Percentiles rank a stretch among this genome's conserved stretches.
Conservation (phyloP, 1,140 invertebrate genomes). For the Pygmarrhopalites habei region DNA sequence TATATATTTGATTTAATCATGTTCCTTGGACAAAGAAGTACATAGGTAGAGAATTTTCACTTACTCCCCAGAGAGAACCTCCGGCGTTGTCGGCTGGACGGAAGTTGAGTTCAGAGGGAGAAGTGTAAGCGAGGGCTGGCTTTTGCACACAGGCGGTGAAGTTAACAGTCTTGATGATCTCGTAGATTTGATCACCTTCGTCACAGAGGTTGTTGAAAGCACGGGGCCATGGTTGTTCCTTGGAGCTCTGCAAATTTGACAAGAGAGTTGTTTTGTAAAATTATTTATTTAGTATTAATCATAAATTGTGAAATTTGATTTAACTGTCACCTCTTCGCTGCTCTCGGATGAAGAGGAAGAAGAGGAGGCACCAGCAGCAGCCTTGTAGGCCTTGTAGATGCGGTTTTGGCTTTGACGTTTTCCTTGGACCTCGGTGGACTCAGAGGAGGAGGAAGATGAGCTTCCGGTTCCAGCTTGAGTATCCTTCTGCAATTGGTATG, state of each 20-base stretch:
- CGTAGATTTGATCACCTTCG: conserved; percentile 36
- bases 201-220: conserved; percentile 37
- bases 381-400: not conserved
- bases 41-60: not conserved
- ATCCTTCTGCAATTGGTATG: conserved; percentile 25
- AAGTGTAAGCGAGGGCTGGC: conserved; percentile 32
- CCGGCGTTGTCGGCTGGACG: conserved; percentile 35
- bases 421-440: not conserved
- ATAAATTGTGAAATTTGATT: not conserved
- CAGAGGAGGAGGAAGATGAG: not conserved
- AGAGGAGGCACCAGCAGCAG: not conserved
- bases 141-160: conserved; percentile 39
- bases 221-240: conserved; percentile 32
- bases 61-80: conserved; percentile 32
- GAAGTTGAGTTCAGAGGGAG: conserved; percentile 27
- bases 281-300: not conserved
- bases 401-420: not conserved
- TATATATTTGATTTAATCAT: too few relatives aligned
- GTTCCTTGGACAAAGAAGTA: too few relatives aligned
- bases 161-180: conserved; percentile 40
- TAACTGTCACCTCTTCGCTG: not conserved
- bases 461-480: conserved; percentile 10
- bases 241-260: not conserved
- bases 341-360: conserved; percentile 11
- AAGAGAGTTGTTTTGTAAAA: not conserved